A percentile compares a stretch with the other conserved stretches of the same genome.
Conservation (phyloP, 2,113 vertebrate species). For the Numenius arquata region DNA sequence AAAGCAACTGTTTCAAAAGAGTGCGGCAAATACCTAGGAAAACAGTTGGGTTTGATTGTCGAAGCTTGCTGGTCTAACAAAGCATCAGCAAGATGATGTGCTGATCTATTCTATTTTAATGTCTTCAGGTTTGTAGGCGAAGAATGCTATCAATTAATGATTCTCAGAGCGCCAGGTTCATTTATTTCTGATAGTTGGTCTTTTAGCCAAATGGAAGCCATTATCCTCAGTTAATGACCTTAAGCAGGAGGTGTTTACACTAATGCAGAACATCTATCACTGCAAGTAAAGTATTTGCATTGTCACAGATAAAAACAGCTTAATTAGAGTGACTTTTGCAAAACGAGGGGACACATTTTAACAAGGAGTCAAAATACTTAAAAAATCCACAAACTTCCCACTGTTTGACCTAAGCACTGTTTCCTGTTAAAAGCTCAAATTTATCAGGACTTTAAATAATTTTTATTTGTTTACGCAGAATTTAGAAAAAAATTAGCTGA, state of each 20-base stretch:
- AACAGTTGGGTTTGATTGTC: background rate
- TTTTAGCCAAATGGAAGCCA: slow-evolving; percentile 62
- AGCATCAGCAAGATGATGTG: background rate
- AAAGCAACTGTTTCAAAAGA: background rate
- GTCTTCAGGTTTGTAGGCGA: slow-evolving; percentile 13
- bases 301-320: slow-evolving; percentile 31
- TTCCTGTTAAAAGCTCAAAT: background rate
- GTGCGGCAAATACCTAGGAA: background rate
- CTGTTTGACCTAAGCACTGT: background rate
- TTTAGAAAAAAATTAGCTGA: background rate
- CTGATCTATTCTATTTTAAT: background rate
- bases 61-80: background rate
- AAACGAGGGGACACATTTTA: background rate
- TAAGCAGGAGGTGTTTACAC: slow-evolving; percentile 60
- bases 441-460: background rate
- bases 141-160: slow-evolving; percentile 30
- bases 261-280: slow-evolving; percentile 32
- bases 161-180: slow-evolving; percentile 25
- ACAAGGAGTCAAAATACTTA: background rate
- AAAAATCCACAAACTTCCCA: background rate
- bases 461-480: background rate
- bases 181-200: slow-evolving; percentile 47
- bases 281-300: slow-evolving; percentile 28
- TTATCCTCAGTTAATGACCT: slow-evolving; percentile 61
- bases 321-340: slow-evolving; percentile 40